Conservation (phyloP, 2,113 vertebrate genomes). For the Scomber scombrus region DNA sequence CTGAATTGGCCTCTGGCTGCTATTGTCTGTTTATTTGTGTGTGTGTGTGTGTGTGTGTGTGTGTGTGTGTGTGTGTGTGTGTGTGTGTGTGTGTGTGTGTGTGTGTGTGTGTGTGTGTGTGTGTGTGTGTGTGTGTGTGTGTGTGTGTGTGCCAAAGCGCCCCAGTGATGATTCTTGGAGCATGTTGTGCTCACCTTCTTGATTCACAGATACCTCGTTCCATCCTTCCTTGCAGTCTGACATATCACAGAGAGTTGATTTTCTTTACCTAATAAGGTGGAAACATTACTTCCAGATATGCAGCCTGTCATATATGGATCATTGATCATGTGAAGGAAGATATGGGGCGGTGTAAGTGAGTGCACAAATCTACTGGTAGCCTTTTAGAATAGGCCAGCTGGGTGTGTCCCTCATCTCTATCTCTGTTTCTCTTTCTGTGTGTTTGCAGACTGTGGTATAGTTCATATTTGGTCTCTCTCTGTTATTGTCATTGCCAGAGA, state of each 20-base stretch:
- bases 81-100: slow-evolving; percentile 10
- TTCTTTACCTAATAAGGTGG: slow-evolving; percentile 39
- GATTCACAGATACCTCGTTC: slow-evolving; percentile 17
- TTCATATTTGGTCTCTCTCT: slow-evolving; percentile 22
- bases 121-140: no score
- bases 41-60: slow-evolving; percentile 17
- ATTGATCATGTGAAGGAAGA: slow-evolving; percentile 19
- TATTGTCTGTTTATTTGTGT: slow-evolving; percentile 67
- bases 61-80: slow-evolving; percentile 15
- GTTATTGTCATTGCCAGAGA: slow-evolving; percentile 40
- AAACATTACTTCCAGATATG: slow-evolving; percentile 45
- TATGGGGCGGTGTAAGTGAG: slow-evolving; percentile 6
- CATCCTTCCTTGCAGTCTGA: slow-evolving; percentile 17
- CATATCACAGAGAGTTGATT: slow-evolving; percentile 34
- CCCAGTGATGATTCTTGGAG: not conserved
- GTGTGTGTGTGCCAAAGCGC: not conserved
- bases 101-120: slow-evolving; percentile 18
- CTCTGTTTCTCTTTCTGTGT: not conserved
- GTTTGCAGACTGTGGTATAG: slow-evolving; percentile 28
- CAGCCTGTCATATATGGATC: slow-evolving; percentile 45
- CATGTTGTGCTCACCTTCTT: slow-evolving; percentile 55
- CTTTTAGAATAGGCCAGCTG: slow-evolving; percentile 21
- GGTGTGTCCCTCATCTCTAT: slow-evolving; percentile 42
- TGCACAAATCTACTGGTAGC: slow-evolving; percentile 41
- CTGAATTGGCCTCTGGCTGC: slow-evolving; percentile 71